Conservation (phyloP, 2,113 vertebrate species). For the Hippocampus guttulatus region DNA sequence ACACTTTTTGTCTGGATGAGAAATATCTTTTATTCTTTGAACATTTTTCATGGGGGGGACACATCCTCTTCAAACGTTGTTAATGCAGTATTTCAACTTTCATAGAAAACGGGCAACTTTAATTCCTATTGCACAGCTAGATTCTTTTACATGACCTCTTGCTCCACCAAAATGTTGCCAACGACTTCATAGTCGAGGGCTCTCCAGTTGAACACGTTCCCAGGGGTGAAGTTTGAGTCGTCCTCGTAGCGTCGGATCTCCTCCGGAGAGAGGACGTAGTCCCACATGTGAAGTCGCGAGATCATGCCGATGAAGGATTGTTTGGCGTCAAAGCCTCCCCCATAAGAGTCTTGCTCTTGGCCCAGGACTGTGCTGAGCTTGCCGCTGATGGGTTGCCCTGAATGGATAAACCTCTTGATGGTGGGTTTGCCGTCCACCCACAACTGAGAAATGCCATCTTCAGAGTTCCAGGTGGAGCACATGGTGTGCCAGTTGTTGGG, state of each 20-base stretch:
- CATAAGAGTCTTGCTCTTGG: conserved; percentile 38
- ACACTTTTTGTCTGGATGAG: no score
- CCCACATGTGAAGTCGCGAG: conserved; percentile 46
- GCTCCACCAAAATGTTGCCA: neutral
- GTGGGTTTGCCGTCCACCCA: conserved; percentile 44
- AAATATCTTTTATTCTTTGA: no score
- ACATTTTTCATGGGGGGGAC: no score
- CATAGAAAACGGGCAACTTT: no score
- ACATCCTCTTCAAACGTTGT: no score
- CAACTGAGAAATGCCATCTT: conserved; percentile 34
- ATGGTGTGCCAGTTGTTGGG: conserved; percentile 40
- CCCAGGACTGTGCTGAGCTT: conserved; percentile 22
- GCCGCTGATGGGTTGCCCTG: conserved; percentile 14
- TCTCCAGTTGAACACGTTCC: conserved; percentile 35
- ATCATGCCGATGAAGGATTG: conserved; percentile 42
- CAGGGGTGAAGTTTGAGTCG: neutral
- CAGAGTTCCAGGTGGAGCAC: conserved; percentile 41
- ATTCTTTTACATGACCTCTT: neutral
- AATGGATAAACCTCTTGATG: conserved; percentile 27
- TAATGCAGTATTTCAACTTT: no score
- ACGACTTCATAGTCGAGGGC: neutral
- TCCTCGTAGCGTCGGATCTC: conserved; percentile 24
- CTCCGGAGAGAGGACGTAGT: conserved; percentile 11
- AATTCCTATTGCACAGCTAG: no score
- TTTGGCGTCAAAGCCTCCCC: conserved; percentile 6